Percentiles rank a stretch among this genome's conserved stretches.
phyloP scores from a whole-genome alignment of 2,888 invertebrate genomes.

The Conus canariensis region DNA sequence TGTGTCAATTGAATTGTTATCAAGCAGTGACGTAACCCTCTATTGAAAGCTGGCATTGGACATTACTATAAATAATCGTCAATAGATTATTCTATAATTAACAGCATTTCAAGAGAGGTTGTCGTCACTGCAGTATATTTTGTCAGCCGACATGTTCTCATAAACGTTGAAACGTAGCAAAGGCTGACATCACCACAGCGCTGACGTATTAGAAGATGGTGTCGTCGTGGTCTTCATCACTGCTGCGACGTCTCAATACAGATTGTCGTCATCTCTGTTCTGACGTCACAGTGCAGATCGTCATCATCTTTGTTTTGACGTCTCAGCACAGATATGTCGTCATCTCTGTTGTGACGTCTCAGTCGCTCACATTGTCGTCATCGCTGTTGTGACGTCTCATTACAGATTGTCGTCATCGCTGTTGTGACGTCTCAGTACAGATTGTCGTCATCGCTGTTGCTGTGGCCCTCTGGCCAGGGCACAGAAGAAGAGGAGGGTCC shows the following conservation, averaged over 20 bases:
- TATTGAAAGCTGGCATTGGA: no score
- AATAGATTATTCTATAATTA: no score
- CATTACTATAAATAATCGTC: no score
- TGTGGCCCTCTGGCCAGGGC: slow-evolving; percentile 20
- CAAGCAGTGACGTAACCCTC: no score
- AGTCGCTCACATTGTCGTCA: background rate
- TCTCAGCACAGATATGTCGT: background rate
- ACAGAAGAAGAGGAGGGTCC: background rate
- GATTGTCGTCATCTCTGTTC: background rate
- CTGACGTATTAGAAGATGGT: no score
- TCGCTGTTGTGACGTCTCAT: background rate
- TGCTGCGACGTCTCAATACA: background rate
- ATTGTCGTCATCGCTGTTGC: slow-evolving; percentile 32
- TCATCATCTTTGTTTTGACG: background rate
- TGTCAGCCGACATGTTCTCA: no score
- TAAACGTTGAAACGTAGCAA: no score
- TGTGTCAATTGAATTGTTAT: no score
- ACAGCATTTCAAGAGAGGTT: no score
- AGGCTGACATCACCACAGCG: no score
- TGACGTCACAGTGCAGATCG: background rate
- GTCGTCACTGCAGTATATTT: no score
- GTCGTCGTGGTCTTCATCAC: background rate
- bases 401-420: background rate
- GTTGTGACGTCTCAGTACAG: slow-evolving; percentile 5
- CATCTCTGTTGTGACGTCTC: background rate